phyloP scores from a whole-genome alignment of 2,113 vertebrate species.

The Microcebus jonahi region DNA sequence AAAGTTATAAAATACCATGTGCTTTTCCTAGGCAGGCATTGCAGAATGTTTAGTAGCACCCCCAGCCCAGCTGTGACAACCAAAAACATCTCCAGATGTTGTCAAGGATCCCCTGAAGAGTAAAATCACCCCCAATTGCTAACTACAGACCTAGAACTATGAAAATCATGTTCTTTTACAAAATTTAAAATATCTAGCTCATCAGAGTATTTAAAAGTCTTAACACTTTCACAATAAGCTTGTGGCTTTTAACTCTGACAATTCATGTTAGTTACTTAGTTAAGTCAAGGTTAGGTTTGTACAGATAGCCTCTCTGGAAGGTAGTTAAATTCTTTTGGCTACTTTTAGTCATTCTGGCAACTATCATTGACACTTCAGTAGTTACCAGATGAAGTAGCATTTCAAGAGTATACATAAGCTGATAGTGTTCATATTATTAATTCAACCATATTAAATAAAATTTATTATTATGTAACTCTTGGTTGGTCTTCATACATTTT shows the following conservation, averaged over 20 bases:
- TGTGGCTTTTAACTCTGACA: neutral
- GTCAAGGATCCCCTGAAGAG: neutral
- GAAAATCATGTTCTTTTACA: neutral
- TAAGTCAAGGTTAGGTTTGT: neutral
- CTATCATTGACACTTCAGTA: neutral
- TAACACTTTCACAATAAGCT: conserved; percentile 38
- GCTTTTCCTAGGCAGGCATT: neutral
- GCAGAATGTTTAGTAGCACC: neutral
- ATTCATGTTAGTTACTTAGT: neutral
- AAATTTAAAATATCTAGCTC: neutral
- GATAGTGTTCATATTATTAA: neutral
- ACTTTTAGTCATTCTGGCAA: neutral
- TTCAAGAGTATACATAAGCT: neutral
- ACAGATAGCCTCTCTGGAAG: neutral
- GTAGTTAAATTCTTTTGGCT: neutral
- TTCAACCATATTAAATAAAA: neutral
- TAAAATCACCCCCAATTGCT: neutral
- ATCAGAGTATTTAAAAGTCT: neutral
- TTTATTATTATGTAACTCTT: neutral
- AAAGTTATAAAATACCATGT: neutral
- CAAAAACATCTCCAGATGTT: neutral
- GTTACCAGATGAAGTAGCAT: neutral
- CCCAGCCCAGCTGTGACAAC: neutral
- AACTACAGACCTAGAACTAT: neutral
- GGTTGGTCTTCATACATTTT: too few species aligned